phyloP scores from a whole-genome alignment of 2,888 invertebrate species.

The Xestia ashworthii region DNA sequence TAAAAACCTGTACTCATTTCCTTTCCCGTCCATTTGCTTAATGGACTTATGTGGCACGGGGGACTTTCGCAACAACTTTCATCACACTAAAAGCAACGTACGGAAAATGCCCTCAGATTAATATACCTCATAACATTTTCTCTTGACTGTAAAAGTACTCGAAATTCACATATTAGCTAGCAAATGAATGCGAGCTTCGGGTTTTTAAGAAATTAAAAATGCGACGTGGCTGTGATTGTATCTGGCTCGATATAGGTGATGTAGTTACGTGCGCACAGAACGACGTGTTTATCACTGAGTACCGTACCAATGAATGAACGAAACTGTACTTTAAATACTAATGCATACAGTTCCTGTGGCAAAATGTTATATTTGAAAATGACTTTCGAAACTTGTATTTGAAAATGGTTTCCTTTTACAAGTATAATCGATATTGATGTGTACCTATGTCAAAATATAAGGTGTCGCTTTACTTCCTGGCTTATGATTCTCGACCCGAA shows the following conservation, averaged over 20 bases:
- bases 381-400: not conserved
- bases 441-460: not conserved
- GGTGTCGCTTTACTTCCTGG: no score
- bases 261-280: slow-evolving; percentile 2
- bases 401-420: not conserved
- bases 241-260: slow-evolving; percentile 20
- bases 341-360: not conserved
- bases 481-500: no score
- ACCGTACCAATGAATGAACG: not conserved
- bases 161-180: slow-evolving; percentile 59
- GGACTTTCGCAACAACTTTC: slow-evolving; percentile 87
- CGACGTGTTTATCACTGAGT: slow-evolving; percentile 25
- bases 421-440: not conserved
- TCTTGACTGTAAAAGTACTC: slow-evolving; percentile 68
- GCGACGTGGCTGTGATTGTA: slow-evolving; percentile 26
- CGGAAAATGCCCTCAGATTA: slow-evolving; percentile 88
- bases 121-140: slow-evolving; percentile 85
- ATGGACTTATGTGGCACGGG: slow-evolving; percentile 88
- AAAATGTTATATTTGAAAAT: not conserved
- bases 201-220: slow-evolving; percentile 46
- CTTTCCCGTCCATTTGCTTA: slow-evolving; percentile 87
- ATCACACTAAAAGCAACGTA: slow-evolving; percentile 89
- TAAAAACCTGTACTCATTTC: slow-evolving; percentile 88
- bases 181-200: slow-evolving; percentile 37
- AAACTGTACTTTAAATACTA: not conserved